Percentiles rank a stretch among this genome's conserved stretches.
These are phyloP conservation scores for Enhydra lutris DNA, from an alignment of 2,113 vertebrate species.

Conservation along the genomic window DNA sequence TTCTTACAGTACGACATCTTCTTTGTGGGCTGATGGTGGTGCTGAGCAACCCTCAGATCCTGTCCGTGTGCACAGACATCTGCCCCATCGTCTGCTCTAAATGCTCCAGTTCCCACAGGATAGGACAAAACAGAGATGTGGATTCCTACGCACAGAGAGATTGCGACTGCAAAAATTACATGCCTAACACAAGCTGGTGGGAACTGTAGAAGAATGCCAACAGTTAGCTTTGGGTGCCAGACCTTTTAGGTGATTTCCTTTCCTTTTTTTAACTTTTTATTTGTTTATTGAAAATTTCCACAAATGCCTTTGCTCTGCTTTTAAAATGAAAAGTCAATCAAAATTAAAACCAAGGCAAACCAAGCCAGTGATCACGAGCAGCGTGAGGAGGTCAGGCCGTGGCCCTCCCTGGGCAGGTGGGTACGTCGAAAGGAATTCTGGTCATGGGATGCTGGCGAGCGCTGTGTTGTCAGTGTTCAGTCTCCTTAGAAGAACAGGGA, in stretches of 20 bases:
- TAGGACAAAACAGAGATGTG: rapidly evolving
- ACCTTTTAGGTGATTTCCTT: rapidly evolving
- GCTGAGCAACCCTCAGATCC: rapidly evolving
- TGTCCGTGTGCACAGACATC: rapidly evolving
- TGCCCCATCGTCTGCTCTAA: no score
- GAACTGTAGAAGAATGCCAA: rapidly evolving
- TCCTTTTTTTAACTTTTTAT: neutral
- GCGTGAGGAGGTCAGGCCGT: neutral
- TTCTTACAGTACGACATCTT: rapidly evolving
- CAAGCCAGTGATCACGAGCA: rapidly evolving
- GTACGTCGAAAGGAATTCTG: neutral
- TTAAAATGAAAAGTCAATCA: neutral
- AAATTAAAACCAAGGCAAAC: neutral
- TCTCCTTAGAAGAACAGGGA: neutral
- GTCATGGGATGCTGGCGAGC: neutral
- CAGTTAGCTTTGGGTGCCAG: rapidly evolving
- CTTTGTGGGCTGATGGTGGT: neutral
- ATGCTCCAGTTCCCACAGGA: rapidly evolving
- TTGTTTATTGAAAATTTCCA: neutral
- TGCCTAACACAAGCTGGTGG: rapidly evolving
- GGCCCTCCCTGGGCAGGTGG: rapidly evolving
- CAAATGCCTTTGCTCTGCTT: neutral
- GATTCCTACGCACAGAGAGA: rapidly evolving
- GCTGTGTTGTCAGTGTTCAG: no score
- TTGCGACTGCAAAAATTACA: rapidly evolving